Evolutionary conservation across 1,140 invertebrate species (phyloP).

Genomic region (Drosophila ironensis): DNA sequence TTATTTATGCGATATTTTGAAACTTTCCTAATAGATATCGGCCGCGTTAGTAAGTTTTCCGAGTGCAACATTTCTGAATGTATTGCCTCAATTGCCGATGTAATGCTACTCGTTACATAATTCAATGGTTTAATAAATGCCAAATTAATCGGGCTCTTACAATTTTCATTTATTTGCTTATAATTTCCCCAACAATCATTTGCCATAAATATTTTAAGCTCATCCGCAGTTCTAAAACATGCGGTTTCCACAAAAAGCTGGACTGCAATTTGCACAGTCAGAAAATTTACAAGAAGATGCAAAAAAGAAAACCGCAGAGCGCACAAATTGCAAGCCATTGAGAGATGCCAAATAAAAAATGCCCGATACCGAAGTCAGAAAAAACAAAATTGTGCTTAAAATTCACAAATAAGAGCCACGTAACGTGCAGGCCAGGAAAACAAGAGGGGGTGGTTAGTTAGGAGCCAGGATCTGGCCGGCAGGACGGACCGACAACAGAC

Average conservation of each 20-base stretch:
- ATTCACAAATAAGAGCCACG: conserved; percentile 47
- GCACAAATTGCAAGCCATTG: conserved; percentile 48
- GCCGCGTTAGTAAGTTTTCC: no score
- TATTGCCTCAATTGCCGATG: neutral
- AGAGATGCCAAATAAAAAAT: conserved; percentile 4
- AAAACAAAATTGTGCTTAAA: conserved; percentile 48
- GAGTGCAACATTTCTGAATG: neutral
- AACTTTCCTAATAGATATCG: no score
- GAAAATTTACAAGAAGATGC: conserved; percentile 11
- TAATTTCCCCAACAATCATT: conserved; percentile 27
- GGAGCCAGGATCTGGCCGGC: conserved; percentile 5
- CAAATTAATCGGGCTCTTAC: conserved; percentile 27
- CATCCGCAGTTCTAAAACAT: conserved; percentile 33
- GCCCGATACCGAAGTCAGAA: neutral
- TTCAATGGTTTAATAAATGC: conserved; percentile 35
- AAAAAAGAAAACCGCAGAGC: conserved; percentile 35
- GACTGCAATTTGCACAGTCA: conserved; percentile 47
- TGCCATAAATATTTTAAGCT: conserved; percentile 35
- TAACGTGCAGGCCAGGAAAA: conserved; percentile 26
- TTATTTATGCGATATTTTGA: no score
- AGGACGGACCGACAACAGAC: conserved; percentile 23
- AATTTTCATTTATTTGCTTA: conserved; percentile 47
- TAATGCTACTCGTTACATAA: conserved; percentile 29
- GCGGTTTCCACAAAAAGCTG: conserved; percentile 19
- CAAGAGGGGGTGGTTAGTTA: conserved; percentile 26